Evolutionary conservation across 2,113 vertebrate species (phyloP).

Genomic region (Atherinomorus stipes): DNA sequence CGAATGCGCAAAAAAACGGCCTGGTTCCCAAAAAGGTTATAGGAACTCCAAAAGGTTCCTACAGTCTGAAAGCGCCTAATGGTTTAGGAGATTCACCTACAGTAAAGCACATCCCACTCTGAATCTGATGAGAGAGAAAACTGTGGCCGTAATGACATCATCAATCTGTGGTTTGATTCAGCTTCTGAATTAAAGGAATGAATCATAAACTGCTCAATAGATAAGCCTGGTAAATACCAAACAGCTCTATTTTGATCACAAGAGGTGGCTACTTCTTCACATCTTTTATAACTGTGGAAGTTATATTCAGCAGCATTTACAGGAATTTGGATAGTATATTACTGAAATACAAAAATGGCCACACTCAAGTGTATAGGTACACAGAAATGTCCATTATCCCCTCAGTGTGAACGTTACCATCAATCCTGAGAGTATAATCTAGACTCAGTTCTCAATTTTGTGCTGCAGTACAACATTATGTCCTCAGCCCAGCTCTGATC

Average conservation of each 20-base stretch:
- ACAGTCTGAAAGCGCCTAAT: too few species aligned
- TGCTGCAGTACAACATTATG: constrained; percentile 9
- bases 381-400: neutral
- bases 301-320: too few species aligned
- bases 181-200: constrained; percentile 42
- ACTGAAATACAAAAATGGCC: constrained; percentile 21
- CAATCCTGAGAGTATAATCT: constrained; percentile 8
- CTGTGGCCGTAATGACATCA: constrained; percentile 39
- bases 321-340: neutral
- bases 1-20: too few species aligned
- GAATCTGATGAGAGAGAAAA: constrained; percentile 6
- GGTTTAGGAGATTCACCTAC: constrained; percentile 5
- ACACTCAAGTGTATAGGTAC: neutral
- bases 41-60: too few species aligned
- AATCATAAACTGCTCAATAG: constrained; percentile 46
- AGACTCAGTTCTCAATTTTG: constrained; percentile 13
- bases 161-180: constrained; percentile 35
- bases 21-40: too few species aligned
- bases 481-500: constrained; percentile 39
- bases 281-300: too few species aligned
- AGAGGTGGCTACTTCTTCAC: neutral
- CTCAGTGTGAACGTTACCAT: neutral
- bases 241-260: neutral
- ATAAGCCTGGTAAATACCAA: constrained; percentile 23
- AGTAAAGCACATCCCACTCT: neutral